These are phyloP conservation scores for Rafetus swinhoei DNA, from an alignment of 2,113 vertebrate species.

Conservation along the genomic window DNA sequence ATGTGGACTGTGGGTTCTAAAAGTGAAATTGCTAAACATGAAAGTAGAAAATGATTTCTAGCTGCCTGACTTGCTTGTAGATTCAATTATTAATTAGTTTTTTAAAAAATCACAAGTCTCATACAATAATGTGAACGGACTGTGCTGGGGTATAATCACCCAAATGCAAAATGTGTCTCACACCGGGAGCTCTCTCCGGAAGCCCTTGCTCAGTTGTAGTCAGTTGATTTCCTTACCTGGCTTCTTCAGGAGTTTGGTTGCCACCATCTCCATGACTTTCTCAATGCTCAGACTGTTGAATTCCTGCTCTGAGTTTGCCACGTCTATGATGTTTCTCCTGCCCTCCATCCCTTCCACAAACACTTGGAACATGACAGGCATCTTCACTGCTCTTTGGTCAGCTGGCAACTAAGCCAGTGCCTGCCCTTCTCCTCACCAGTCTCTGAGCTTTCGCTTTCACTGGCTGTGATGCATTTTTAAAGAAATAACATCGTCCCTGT, in stretches of 20 bases:
- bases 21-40: not conserved
- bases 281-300: not conserved
- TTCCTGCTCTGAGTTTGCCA: not conserved
- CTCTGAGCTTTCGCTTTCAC: not conserved
- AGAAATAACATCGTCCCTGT: not conserved
- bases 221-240: not conserved
- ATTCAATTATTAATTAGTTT: no score
- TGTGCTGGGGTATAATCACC: not conserved
- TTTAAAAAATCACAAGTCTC: no score
- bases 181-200: no score
- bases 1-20: not conserved
- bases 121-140: no score
- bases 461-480: not conserved
- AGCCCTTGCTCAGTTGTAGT: not conserved
- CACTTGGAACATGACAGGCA: not conserved
- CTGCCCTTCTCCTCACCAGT: fast-evolving
- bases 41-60: no score
- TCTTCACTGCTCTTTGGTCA: not conserved
- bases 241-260: not conserved
- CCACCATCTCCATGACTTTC: not conserved
- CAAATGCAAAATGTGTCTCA: not conserved
- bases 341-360: not conserved
- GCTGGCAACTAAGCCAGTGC: no score
- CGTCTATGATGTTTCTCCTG: not conserved
- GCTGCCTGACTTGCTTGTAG: no score